These are phyloP conservation scores for Panthera leo DNA, from an alignment of 2,113 vertebrate genomes.

Conservation along the genomic window DNA sequence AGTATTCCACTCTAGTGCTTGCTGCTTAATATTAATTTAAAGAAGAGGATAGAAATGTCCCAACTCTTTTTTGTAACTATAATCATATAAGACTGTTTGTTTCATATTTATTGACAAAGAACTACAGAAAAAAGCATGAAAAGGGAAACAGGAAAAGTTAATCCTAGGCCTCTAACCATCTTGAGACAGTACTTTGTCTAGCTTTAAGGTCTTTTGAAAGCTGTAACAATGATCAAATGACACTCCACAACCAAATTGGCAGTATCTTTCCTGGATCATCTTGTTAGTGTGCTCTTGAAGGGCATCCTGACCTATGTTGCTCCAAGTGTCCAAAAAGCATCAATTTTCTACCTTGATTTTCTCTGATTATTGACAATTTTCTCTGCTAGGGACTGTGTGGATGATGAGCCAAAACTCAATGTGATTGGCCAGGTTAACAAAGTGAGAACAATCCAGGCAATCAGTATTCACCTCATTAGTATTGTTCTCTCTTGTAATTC, in stretches of 20 bases:
- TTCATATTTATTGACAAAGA: neutral
- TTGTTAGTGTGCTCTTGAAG: conserved; percentile 60
- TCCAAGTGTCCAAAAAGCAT: conserved; percentile 65
- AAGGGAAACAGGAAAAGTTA: neutral
- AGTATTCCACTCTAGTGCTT: neutral
- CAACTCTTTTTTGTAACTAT: neutral
- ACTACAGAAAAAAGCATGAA: neutral
- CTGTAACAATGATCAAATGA: conserved; percentile 60
- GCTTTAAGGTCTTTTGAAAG: conserved; percentile 14
- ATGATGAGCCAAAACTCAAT: conserved; percentile 60
- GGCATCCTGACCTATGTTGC: conserved; percentile 51
- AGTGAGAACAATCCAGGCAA: conserved; percentile 35
- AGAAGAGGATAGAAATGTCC: neutral
- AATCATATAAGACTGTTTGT: neutral
- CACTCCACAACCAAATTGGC: conserved; percentile 28
- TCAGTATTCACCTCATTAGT: conserved; percentile 43
- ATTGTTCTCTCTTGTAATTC: neutral
- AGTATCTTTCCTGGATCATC: conserved; percentile 61
- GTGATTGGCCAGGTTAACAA: conserved; percentile 54
- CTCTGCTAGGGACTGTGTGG: conserved; percentile 59
- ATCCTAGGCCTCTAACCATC: neutral
- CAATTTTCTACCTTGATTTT: conserved; percentile 78
- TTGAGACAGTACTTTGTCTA: conserved; percentile 8
- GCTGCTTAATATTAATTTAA: neutral
- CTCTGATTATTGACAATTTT: conserved; percentile 79